phyloP scores from a whole-genome alignment of 53 echinoderm and acorn worm species.

The Crossaster papposus region DNA sequence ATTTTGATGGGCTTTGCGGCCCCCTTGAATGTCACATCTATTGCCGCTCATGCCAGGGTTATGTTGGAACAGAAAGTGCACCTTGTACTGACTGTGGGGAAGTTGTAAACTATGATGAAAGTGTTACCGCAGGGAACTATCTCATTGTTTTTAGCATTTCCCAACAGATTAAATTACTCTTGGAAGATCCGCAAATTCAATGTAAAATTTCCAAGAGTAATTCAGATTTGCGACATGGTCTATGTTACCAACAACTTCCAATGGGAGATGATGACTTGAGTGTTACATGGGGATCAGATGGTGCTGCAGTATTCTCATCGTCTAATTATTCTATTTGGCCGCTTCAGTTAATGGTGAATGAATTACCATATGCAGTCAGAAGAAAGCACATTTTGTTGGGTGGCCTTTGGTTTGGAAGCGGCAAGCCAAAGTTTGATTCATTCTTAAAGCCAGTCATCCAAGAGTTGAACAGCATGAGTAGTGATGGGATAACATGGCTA shows the following conservation, averaged over 20 bases:
- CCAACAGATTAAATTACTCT: slow-evolving; percentile 18
- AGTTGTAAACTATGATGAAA: slow-evolving; percentile 1
- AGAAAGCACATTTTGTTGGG: slow-evolving; percentile 52
- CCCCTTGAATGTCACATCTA: not conserved
- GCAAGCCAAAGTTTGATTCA: slow-evolving; percentile 57
- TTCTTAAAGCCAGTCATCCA: slow-evolving; percentile 67
- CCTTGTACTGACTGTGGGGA: slow-evolving; percentile 3
- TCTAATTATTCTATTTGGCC: slow-evolving; percentile 47
- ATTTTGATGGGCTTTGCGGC: slow-evolving; percentile 34
- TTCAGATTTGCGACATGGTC: not conserved
- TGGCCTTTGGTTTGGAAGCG: slow-evolving; percentile 62
- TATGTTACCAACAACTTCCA: slow-evolving; percentile 15
- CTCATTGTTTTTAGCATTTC: slow-evolving; percentile 1
- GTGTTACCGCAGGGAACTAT: slow-evolving; percentile 7
- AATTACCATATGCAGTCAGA: slow-evolving; percentile 39
- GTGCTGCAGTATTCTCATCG: slow-evolving; percentile 37
- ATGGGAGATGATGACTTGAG: slow-evolving; percentile 34
- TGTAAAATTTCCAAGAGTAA: not conserved
- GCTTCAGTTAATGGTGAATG: slow-evolving; percentile 25
- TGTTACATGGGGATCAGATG: slow-evolving; percentile 42
- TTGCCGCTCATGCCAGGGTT: slow-evolving; percentile 16
- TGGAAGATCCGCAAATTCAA: slow-evolving; percentile 20
- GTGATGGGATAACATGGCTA: slow-evolving; percentile 45
- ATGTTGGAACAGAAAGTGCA: slow-evolving; percentile 7
- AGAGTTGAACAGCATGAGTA: slow-evolving; percentile 52